phyloP scores from a whole-genome alignment of 2,113 vertebrate species.

The Cyprinus carpio region DNA sequence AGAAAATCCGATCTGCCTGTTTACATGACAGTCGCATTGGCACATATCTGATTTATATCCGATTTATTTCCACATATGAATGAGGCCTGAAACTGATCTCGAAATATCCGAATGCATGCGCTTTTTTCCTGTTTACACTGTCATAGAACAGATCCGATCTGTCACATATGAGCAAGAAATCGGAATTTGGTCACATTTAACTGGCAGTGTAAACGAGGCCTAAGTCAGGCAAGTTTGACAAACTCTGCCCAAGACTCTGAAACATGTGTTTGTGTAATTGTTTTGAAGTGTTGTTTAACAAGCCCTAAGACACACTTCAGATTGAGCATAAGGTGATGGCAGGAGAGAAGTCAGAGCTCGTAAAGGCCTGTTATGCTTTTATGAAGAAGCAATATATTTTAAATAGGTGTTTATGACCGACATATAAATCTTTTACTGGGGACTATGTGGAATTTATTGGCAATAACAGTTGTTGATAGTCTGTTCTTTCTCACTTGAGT shows the following conservation, averaged over 20 bases:
- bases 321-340: not conserved
- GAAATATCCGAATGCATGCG: too few relatives aligned
- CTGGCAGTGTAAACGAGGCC: too few relatives aligned
- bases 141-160: too few relatives aligned
- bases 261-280: not conserved
- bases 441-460: not conserved
- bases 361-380: not conserved
- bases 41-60: too few relatives aligned
- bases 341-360: not conserved
- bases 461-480: not conserved
- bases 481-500: not conserved
- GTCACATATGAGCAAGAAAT: too few relatives aligned
- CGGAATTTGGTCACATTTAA: too few relatives aligned
- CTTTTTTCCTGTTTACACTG: too few relatives aligned
- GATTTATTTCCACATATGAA: too few relatives aligned
- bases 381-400: constrained; percentile 35
- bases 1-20: too few relatives aligned
- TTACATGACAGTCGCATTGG: too few relatives aligned
- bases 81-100: too few relatives aligned
- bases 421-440: constrained; percentile 10
- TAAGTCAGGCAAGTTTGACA: not conserved
- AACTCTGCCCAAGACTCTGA: not conserved
- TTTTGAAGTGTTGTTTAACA: not conserved
- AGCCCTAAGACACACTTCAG: not conserved
- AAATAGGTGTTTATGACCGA: constrained; percentile 24